Evolutionary conservation across 2,888 invertebrate genomes (phyloP), one percentile per base, ranked within the genome.

Genomic region (Matsumyia berberina): DNA sequence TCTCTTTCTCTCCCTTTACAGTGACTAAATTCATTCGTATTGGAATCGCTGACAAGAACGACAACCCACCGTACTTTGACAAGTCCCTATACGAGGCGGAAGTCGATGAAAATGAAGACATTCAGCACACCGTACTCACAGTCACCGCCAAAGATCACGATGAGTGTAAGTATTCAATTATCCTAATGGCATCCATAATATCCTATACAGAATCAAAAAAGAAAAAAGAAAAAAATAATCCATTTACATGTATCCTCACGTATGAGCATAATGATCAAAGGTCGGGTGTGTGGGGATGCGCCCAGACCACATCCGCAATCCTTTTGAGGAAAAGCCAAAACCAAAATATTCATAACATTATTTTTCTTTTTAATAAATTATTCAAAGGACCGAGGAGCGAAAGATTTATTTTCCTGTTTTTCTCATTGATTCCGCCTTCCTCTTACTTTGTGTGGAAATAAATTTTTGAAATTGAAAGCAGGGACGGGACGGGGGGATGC

Each of bases 71-170:
- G 87, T 97, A 97, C 93, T 99, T 99, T 93, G 98, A 97, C 94
- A 98, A 98, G 93, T 96, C 96, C 90, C 94, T 98, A 89, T 98
- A 98, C 93, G 97, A 97, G 93, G 98, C 98, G 89, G 98, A 98
- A 93, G 98, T 98, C 90, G 98, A 98, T 93, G 98, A 98, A 92
- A 98, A 98, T 94, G 97, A 98, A 92, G 98, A 98, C 91, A 97
- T 98, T 90, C 98, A 98, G 90, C 98, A 98, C 92, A 98, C 98
- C 86, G 97, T 98, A 58, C 97, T 98, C 92, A 98, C 98, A 88
- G 98, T 99, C 93, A 98, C 98, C 93, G 99, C 99, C 94, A 98
- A 98, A 94, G 99, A 99, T 94, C 97, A 97, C 94, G 99, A 99
- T 94, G 98, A 98, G 95, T 98, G 98, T 98, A 93, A 97, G 97